Percentiles rank a stretch among this genome's conserved stretches.
Conservation (phyloP, 92 coral and sea anemone species). For the Siderastrea radians region DNA sequence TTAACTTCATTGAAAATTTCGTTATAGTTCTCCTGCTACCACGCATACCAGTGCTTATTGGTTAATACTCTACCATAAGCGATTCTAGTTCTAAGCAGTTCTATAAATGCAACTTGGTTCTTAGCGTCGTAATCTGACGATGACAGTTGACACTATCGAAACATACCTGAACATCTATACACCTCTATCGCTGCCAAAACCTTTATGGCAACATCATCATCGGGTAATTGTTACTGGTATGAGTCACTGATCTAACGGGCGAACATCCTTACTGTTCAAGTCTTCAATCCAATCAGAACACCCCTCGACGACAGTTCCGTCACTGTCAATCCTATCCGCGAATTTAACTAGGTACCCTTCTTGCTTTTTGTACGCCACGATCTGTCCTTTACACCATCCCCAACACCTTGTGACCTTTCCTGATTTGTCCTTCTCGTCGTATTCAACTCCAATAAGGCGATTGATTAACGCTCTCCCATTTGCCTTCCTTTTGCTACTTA, state of each 20-base stretch:
- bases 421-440: constrained; percentile 46
- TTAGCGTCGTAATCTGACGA: no score
- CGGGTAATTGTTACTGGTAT: background rate
- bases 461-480: constrained; percentile 57
- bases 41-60: no score
- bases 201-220: no score
- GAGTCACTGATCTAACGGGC: constrained; percentile 24
- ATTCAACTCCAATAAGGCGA: constrained; percentile 48
- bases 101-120: no score
- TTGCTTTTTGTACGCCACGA: constrained; percentile 44
- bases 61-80: no score
- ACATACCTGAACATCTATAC: background rate
- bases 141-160: no score
- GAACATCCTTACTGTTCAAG: constrained; percentile 58
- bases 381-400: constrained; percentile 68
- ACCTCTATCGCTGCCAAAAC: background rate
- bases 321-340: constrained; percentile 18
- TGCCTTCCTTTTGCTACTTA: constrained; percentile 20
- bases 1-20: no score
- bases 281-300: constrained; percentile 70
- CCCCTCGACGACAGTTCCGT: constrained; percentile 33
- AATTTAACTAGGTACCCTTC: constrained; percentile 61
- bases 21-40: no score
- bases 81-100: no score
- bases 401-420: constrained; percentile 38